Evolutionary conservation across 2,888 invertebrate species (phyloP), one percentile per base, ranked within the genome.

Genomic region (Stegana nigrithorax): DNA sequence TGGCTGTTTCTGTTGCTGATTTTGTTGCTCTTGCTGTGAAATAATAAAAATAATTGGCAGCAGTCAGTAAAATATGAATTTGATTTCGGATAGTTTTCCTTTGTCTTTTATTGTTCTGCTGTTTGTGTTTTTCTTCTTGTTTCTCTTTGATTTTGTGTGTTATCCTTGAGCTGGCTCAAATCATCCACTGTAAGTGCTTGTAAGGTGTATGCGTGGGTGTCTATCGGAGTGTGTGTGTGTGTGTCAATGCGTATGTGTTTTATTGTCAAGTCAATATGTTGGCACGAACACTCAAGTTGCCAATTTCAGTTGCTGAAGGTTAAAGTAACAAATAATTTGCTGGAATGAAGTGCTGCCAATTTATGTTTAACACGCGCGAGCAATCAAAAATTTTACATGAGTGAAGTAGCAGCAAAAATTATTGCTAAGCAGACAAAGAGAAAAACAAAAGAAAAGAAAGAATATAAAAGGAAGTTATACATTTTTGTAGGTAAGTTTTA

Each of bases 31-130:
- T 23, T 5, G 23, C 21, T 14, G 53, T 36, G 32, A 32, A 55
- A 55, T 55, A 55, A 55, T 55, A 36, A 55, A 55, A 55, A 55
- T 55, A 55, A 55, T 55, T 55, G 53, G 53, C 53, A 55, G 53
- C 53, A 55, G 53, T 55, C 53, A 55, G 53, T 55, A 55, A 55
- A 55, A 55, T 55, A 55, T 55, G 53, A 55, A 36, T 55, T 55
- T 55, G 53, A 55, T 55, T 55, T 55, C 36, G 53, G 32, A 32
- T 32, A 32, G n/a, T 29, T 47, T 21, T n/a, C 25, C n/a, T 36
- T 29, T 44, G 19, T 44, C 19, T 44, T 1, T n/a, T n/a, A n/a
- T n/a, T n/a, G n/a, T n/a, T n/a, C n/a, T n/a, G n/a, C n/a, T n/a
- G n/a, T n/a, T n/a, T n/a, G n/a, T n/a, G n/a, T n/a, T n/a, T n/a